These are phyloP conservation scores for Nowickia ferox DNA, from an alignment of 2,888 invertebrate genomes.

Conservation along the genomic window DNA sequence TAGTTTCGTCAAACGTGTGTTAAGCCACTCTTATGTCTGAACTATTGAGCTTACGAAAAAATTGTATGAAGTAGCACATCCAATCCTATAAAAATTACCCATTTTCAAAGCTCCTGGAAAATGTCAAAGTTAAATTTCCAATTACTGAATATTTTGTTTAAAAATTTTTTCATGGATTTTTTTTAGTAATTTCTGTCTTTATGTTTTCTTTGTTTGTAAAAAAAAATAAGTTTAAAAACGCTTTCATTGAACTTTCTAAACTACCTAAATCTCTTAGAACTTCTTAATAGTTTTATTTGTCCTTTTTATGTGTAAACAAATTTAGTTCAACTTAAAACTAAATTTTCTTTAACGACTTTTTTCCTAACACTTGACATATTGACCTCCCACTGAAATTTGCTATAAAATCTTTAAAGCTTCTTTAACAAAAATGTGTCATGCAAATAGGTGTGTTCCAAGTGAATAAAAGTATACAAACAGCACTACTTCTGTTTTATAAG, in stretches of 20 bases:
- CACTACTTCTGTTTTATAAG: not conserved
- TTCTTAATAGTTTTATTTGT: not conserved
- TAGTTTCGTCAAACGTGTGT: no score
- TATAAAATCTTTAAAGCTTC: slow-evolving; percentile 18
- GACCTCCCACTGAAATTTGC: slow-evolving; percentile 45
- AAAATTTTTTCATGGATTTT: no score
- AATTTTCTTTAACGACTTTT: not conserved
- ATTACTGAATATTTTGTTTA: no score
- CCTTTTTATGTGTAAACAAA: not conserved
- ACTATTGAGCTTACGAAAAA: no score
- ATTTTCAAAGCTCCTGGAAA: no score
- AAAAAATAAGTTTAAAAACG: not conserved
- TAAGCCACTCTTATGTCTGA: no score
- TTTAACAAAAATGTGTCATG: slow-evolving; percentile 18
- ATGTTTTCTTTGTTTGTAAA: no score
- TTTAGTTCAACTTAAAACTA: slow-evolving; percentile 18
- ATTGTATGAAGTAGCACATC: no score
- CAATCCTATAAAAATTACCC: no score
- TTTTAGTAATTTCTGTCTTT: no score
- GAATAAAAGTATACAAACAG: not conserved
- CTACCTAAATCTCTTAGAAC: not conserved
- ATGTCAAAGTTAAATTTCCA: no score
- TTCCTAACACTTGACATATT: slow-evolving; percentile 53
- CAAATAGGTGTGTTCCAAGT: not conserved
- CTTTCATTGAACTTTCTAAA: not conserved